Evolutionary conservation across 2,888 invertebrate genomes (phyloP), one percentile per base, ranked within the genome.

Genomic region (Chirona hameri): DNA sequence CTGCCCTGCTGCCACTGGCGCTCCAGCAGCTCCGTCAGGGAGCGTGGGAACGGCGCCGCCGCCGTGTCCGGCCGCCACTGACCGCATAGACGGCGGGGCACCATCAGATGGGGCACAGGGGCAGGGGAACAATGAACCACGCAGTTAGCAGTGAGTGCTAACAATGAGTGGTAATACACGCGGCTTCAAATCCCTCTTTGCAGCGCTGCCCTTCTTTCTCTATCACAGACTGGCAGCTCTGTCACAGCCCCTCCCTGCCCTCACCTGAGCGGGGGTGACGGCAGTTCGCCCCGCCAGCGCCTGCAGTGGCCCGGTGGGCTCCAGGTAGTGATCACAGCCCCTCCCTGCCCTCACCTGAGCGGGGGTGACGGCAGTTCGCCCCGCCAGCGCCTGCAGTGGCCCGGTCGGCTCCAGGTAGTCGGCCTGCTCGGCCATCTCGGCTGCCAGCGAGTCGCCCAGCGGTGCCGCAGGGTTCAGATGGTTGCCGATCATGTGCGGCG

Each of bases 1-100:
- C 97, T 97, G 48, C 98, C 98, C 88, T 98, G 98, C 87, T 98
- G 97, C 98, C 98, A 99, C 87, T 98, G 98, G 69, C 97, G 90
- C 88, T 99, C 98, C 83, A 99, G 89, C 72, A 99, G 90, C 88
- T 98, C 96, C 88, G 98, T 98, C 86, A 99, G 90, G 82, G 95
- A 95, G 87, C 95, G 95, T 0, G 97, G 95, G 57, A 84, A 84
- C 15, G 85, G 83, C 24, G 27, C 48, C 18, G 24, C 79, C 4
- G 79, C 31, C 27, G 27, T 18, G 27, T 27, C 24, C 14, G 27
- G 27, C 60, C n/a, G 60, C n/a, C 60, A 60, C 60, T 21, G 21
- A 1, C 4, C 1, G 10, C 1, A 52, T 18, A 52, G 7, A 52
- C 15, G 10, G 52, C 52, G 52, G 10, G 52, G 1, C 7, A 52